Conservation (phyloP, 2,797 vertebrate genomes). For the Sternotherus odoratus region DNA sequence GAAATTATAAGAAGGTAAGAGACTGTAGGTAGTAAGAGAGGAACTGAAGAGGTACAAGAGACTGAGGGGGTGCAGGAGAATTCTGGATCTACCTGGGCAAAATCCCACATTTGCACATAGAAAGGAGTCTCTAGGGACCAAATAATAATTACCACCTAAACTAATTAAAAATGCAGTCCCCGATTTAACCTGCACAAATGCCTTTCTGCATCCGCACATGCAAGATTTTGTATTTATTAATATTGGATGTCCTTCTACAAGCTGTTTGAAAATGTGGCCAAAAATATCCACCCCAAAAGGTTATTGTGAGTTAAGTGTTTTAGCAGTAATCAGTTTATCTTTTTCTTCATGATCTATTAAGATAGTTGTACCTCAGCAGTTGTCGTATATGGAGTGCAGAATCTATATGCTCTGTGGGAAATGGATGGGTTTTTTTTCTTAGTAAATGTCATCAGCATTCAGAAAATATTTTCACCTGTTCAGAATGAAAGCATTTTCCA, state of each 20-base stretch:
- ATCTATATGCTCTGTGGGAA: not conserved
- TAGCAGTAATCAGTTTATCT: conserved; percentile 3
- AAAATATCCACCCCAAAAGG: not conserved
- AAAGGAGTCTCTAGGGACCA: not conserved
- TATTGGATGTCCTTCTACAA: not conserved
- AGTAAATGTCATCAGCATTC: conserved; percentile 51
- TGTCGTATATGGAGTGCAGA: not conserved
- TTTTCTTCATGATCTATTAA: conserved; percentile 1
- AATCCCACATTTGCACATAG: not conserved
- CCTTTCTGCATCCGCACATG: not conserved
- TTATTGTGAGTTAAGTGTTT: accelerated
- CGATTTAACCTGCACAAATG: not conserved
- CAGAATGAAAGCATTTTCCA: conserved; percentile 57
- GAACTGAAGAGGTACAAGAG: not conserved
- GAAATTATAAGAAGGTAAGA: not conserved
- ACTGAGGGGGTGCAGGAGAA: not conserved
- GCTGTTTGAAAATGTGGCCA: not conserved
- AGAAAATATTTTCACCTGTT: conserved; percentile 56
- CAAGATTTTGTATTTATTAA: not conserved
- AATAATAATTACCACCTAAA: not conserved
- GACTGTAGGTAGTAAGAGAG: not conserved
- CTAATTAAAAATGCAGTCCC: not conserved
- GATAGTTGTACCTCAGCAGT: not conserved
- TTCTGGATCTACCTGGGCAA: not conserved
- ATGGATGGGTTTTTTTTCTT: not conserved